Evolutionary conservation across 2,888 invertebrate genomes (phyloP).

Genomic region (Deilephila elpenor): DNA sequence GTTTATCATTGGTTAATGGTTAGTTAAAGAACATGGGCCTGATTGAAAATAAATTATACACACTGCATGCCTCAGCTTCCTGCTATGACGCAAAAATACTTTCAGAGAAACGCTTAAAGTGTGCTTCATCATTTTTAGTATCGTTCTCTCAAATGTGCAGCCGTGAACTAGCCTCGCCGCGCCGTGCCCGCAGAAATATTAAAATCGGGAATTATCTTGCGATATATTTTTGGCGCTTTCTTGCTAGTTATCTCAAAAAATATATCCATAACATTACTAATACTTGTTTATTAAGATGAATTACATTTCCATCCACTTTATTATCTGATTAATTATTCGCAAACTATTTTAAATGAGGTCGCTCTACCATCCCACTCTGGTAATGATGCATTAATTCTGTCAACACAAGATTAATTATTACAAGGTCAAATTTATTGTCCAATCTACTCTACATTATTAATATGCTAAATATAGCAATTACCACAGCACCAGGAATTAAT

Average conservation of each 20-base stretch:
- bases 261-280: not conserved
- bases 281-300: not conserved
- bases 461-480: slow-evolving; percentile 34
- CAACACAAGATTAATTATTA: slow-evolving; percentile 62
- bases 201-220: no score
- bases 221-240: no score
- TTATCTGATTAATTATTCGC: slow-evolving; percentile 6
- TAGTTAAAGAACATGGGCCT: no score
- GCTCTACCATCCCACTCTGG: slow-evolving; percentile 35
- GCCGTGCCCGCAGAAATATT: no score
- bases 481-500: slow-evolving; percentile 25
- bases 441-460: slow-evolving; percentile 29
- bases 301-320: not conserved
- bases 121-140: no score
- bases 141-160: no score
- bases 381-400: slow-evolving; percentile 48
- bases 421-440: slow-evolving; percentile 50
- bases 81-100: no score
- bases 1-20: no score
- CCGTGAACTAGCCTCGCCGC: no score
- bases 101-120: no score
- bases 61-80: no score
- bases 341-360: slow-evolving; percentile 43
- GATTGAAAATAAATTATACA: no score
- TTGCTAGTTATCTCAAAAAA: not conserved